Percentiles rank a stretch among this genome's conserved stretches.
These are phyloP conservation scores for Drosophila ananassae DNA, from an alignment of 1,140 invertebrate genomes.

Conservation along the genomic window DNA sequence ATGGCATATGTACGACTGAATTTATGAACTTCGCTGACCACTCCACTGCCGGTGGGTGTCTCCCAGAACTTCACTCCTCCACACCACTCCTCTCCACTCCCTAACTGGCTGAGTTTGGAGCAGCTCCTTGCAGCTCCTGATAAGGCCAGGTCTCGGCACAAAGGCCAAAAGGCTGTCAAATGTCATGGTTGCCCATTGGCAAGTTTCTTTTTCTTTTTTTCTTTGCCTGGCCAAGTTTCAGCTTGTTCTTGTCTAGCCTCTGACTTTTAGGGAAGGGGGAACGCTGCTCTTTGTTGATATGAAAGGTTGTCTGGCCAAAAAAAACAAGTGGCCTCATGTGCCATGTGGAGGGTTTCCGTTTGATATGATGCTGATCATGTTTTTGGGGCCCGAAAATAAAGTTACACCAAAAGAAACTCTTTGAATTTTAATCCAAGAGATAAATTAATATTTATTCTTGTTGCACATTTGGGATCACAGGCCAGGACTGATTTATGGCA, in stretches of 20 bases:
- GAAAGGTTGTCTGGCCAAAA: slow-evolving; percentile 46
- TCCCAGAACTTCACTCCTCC: slow-evolving; percentile 32
- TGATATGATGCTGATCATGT: slow-evolving; percentile 39
- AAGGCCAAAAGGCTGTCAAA: slow-evolving; percentile 78
- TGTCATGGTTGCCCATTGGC: slow-evolving; percentile 62
- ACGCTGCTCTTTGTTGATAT: slow-evolving; percentile 45
- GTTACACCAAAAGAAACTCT: slow-evolving; percentile 5
- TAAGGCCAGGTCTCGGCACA: slow-evolving; percentile 63
- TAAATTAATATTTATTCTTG: neutral
- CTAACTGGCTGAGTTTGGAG: neutral
- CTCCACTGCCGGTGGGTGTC: slow-evolving; percentile 30
- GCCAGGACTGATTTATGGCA: slow-evolving; percentile 46
- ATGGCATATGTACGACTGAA: slow-evolving; percentile 59
- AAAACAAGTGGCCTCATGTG: slow-evolving; percentile 18
- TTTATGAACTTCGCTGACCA: slow-evolving; percentile 76
- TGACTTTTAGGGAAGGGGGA: slow-evolving; percentile 36
- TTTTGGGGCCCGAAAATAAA: neutral
- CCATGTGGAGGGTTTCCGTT: slow-evolving; percentile 43
- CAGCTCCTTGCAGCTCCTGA: slow-evolving; percentile 58
- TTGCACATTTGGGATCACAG: slow-evolving; percentile 21
- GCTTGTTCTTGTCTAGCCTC: slow-evolving; percentile 37
- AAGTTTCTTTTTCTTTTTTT: slow-evolving; percentile 19
- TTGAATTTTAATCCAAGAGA: neutral
- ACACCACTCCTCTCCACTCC: slow-evolving; percentile 25
- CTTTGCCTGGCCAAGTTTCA: slow-evolving; percentile 23